Evolutionary conservation across 2,888 invertebrate genomes (phyloP).

Genomic region (Nowickia ferox): DNA sequence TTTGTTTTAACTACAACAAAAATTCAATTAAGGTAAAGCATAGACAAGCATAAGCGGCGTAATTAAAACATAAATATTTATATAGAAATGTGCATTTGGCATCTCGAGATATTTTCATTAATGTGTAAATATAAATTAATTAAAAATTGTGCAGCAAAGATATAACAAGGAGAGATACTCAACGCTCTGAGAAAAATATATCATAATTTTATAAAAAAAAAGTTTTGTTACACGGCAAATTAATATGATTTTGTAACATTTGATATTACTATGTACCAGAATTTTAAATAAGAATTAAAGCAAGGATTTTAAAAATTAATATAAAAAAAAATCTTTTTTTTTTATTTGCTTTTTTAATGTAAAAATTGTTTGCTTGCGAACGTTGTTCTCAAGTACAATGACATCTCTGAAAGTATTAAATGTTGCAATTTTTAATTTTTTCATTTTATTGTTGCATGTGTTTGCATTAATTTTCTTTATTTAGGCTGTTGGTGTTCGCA

Average conservation of each 20-base stretch:
- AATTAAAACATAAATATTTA: slow-evolving; percentile 6
- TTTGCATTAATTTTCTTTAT: neutral
- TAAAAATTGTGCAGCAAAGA: neutral
- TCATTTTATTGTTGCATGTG: neutral
- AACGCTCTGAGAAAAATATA: neutral
- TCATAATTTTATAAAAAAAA: too few species aligned
- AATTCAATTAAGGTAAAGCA: slow-evolving; percentile 10
- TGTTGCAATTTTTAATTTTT: slow-evolving; percentile 3
- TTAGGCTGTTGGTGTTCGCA: neutral
- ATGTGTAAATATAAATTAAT: neutral
- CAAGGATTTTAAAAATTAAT: too few species aligned
- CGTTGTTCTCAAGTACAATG: slow-evolving; percentile 9
- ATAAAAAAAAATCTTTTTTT: neutral
- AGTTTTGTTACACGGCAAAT: too few species aligned
- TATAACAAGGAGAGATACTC: neutral
- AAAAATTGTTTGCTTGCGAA: neutral
- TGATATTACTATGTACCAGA: too few species aligned
- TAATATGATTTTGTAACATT: too few species aligned
- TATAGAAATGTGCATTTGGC: neutral
- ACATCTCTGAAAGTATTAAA: slow-evolving; percentile 33
- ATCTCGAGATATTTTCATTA: slow-evolving; percentile 1
- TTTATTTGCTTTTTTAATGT: slow-evolving; percentile 10
- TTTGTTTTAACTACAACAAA: slow-evolving; percentile 7
- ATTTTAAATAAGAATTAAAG: too few species aligned
- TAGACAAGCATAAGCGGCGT: neutral